Conservation (phyloP, 1,140 invertebrate species). For the Armadillidium nasatum region DNA sequence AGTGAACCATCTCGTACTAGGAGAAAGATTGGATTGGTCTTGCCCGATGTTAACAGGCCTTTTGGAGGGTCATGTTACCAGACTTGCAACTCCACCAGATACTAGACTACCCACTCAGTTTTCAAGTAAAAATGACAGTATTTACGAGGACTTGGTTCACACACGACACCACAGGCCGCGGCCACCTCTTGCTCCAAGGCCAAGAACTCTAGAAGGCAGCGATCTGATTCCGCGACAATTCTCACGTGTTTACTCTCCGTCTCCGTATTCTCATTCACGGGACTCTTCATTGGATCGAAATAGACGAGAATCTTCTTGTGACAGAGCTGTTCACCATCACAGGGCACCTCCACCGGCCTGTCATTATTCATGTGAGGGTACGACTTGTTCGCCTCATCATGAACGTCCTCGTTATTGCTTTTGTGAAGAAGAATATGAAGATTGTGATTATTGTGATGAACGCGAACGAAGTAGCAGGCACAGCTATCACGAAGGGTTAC, state of each 20-base stretch:
- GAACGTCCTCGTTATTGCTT: slow-evolving; percentile 27
- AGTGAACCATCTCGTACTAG: neutral
- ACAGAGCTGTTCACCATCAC: slow-evolving; percentile 32
- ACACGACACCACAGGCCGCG: slow-evolving; percentile 30
- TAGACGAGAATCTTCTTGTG: slow-evolving; percentile 34
- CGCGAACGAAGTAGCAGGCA: slow-evolving; percentile 33
- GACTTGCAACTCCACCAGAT: slow-evolving; percentile 37
- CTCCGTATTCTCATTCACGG: slow-evolving; percentile 24
- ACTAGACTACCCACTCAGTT: slow-evolving; percentile 22
- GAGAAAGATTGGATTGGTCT: slow-evolving; percentile 17
- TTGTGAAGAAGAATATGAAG: slow-evolving; percentile 34
- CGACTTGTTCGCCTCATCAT: slow-evolving; percentile 24
- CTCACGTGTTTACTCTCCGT: neutral
- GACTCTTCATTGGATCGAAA: slow-evolving; percentile 34
- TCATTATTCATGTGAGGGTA: slow-evolving; percentile 25
- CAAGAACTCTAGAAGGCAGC: slow-evolving; percentile 31
- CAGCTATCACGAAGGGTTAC: slow-evolving; percentile 38
- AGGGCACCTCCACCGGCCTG: slow-evolving; percentile 28
- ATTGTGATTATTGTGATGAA: slow-evolving; percentile 37
- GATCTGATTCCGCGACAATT: slow-evolving; percentile 26
- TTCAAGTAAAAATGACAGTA: slow-evolving; percentile 23
- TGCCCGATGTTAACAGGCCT: slow-evolving; percentile 37
- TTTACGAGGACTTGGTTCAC: neutral
- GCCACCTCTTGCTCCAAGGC: slow-evolving; percentile 34
- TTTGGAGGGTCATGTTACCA: slow-evolving; percentile 37